Percentiles rank a stretch among this genome's conserved stretches.
Conservation (phyloP, 2,113 vertebrate genomes). For the Nestor notabilis region DNA sequence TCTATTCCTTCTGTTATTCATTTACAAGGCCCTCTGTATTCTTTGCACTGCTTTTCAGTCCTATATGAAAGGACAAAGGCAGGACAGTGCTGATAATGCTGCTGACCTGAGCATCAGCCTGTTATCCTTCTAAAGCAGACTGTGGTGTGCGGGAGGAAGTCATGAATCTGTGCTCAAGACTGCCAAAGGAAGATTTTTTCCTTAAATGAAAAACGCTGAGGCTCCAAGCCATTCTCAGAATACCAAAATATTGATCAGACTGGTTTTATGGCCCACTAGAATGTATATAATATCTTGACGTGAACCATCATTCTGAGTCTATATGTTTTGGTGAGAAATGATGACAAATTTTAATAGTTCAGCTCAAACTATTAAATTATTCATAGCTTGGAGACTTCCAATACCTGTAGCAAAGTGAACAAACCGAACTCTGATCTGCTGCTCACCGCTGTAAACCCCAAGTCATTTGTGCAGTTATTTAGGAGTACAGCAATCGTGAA, state of each 20-base stretch:
- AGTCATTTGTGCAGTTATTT: not conserved
- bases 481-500: not conserved
- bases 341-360: not conserved
- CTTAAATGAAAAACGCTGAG: not conserved
- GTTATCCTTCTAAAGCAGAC: not conserved
- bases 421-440: not conserved
- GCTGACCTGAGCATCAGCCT: not conserved
- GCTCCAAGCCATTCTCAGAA: not conserved
- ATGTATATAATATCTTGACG: not conserved
- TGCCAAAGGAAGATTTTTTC: not conserved
- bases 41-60: not conserved
- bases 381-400: not conserved
- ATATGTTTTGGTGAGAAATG: not conserved
- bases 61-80: not conserved
- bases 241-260: not conserved
- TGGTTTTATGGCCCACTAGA: not conserved
- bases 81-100: not conserved
- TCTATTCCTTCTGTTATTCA: not conserved
- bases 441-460: not conserved
- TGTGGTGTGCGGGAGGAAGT: not conserved
- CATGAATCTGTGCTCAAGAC: not conserved
- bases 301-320: not conserved
- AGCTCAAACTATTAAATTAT: not conserved
- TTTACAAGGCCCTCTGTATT: not conserved
- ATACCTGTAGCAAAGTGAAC: not conserved